phyloP scores from a whole-genome alignment of 2,888 invertebrate genomes.

The Hemithea aestivaria region DNA sequence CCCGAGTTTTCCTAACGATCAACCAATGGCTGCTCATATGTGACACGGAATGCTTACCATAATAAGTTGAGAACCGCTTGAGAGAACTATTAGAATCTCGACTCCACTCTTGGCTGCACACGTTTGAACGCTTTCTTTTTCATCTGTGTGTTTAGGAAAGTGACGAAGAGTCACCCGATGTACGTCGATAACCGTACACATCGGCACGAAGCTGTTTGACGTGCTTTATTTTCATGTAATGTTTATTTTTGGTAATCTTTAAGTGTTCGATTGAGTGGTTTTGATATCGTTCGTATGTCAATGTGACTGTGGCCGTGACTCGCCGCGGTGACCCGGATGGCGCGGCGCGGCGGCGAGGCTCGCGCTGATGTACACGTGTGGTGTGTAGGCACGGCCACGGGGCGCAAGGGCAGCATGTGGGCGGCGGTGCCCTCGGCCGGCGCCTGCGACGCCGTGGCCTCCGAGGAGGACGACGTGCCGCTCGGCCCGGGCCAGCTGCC shows the following conservation, averaged over 20 bases:
- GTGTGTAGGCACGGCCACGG: constrained; percentile 71
- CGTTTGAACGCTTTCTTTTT: constrained; percentile 73
- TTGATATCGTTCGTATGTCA: constrained; percentile 54
- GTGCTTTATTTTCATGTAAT: constrained; percentile 74
- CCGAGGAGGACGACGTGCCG: constrained; percentile 74
- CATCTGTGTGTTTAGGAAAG: constrained; percentile 74
- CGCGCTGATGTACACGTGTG: constrained; percentile 20
- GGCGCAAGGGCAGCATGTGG: constrained; percentile 79
- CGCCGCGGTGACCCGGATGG: not conserved
- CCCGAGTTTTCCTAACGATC: constrained; percentile 52
- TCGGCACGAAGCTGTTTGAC: constrained; percentile 77
- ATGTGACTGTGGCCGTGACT: constrained; percentile 26
- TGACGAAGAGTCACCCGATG: constrained; percentile 48
- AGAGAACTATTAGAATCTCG: constrained; percentile 75
- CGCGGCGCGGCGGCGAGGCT: not conserved
- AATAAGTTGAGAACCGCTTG: constrained; percentile 67
- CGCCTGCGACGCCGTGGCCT: constrained; percentile 55
- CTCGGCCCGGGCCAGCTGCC: constrained; percentile 91
- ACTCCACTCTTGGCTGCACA: constrained; percentile 78
- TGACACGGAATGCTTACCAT: constrained; percentile 74
- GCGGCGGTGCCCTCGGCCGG: constrained; percentile 71
- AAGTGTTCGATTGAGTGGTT: constrained; percentile 73
- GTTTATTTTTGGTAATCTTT: constrained; percentile 61
- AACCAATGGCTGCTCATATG: constrained; percentile 66
- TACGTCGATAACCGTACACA: constrained; percentile 67